Base-by-base conservation (phyloP, 1,140 invertebrate species). In the Sarcophaga peregrina region DNA sequence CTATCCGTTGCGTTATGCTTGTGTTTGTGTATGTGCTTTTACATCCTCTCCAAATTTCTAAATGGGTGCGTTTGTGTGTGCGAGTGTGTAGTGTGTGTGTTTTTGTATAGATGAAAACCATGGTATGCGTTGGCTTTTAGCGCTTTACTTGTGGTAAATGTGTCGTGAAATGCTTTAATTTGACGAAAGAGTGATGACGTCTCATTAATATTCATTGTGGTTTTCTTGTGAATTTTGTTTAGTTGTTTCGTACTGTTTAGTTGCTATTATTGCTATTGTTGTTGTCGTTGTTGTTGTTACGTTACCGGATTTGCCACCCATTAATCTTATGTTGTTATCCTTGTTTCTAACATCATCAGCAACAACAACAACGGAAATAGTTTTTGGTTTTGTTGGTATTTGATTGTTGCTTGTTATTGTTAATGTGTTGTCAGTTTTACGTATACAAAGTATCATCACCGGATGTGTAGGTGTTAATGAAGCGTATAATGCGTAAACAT, bases 141-240 rank as follows among this genome's bases (percentile, higher is more conserved):
- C 83, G 58, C 45, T 62, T 37, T 46, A 46, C 37, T 68, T 73
- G 11, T 85, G 80, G 52, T 84, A 52, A 8, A 50, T 83, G 78
- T 81, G 85, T 83, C 83, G 80, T 81, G 20, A 87, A 87, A 87
- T 85, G 87, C 85, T 76, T 76, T 76, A 88, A 88, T 88, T 88
- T 88, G 87, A 88, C 87, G 87, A 88, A 88, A 88, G 87, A 88
- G 85, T 87, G 87, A 88, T 88, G 87, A 88, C 87, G 86, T 87
- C 87, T 88, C 87, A 88, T 88, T 88, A 88, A 88, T 88, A 88
- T 88, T 88, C 87, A 88, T 88, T 88, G 86, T 83, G 83, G 84
- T 81, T 85, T 46, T 58, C 58, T 82, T 78, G 75, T 20, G 17
- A 68, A 68, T 68, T 20, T 52, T 52, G 47, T 17, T 78, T 8